phyloP scores from a whole-genome alignment of 2,113 vertebrate species.

The Gymnogyps californianus region DNA sequence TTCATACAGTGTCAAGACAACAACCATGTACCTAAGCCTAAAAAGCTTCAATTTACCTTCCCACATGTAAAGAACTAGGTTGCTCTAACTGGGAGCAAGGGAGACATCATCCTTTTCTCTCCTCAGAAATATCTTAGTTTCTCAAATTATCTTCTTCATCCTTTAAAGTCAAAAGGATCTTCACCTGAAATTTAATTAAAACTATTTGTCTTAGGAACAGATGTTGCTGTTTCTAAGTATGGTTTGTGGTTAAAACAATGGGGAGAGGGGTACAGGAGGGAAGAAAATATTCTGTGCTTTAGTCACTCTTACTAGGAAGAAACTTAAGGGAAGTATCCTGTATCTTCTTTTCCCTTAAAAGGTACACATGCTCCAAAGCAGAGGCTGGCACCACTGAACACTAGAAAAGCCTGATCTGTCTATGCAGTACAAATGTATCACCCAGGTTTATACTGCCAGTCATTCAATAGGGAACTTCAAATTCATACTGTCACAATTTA shows the following conservation, averaged over 20 bases:
- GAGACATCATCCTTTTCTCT: neutral
- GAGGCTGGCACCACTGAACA: neutral
- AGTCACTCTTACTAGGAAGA: neutral
- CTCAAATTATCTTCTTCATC: neutral
- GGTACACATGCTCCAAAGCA: neutral
- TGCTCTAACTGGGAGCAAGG: neutral
- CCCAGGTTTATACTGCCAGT: neutral
- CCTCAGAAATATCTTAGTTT: neutral
- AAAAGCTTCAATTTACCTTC: neutral
- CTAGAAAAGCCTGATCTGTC: neutral
- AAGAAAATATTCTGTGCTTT: neutral
- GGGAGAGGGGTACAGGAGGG: neutral
- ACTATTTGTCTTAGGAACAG: neutral
- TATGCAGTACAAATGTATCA: neutral
- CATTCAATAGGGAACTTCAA: neutral
- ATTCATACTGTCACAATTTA: neutral
- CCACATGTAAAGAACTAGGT: neutral
- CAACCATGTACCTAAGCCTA: neutral
- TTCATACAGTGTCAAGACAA: neutral
- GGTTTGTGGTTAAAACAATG: neutral
- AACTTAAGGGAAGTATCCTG: neutral
- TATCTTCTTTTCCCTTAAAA: neutral
- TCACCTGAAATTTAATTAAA: neutral
- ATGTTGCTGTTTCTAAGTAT: neutral
- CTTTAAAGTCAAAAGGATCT: neutral